Evolutionary conservation across 2,113 vertebrate species (phyloP).

Genomic region (Lichenostomus cassidix): DNA sequence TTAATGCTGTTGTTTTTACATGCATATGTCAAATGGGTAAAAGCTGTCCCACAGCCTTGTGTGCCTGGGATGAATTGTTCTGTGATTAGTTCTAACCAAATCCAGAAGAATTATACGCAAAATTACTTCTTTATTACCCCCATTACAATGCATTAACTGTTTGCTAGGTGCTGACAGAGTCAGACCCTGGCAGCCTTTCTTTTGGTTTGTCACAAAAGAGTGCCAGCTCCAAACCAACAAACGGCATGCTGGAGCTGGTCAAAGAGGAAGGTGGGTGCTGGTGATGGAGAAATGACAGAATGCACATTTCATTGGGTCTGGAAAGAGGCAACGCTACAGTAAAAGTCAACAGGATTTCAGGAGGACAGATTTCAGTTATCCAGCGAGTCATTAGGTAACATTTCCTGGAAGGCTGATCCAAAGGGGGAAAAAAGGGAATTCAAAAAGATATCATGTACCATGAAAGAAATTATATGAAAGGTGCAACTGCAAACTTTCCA

Average conservation of each 20-base stretch:
- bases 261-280: neutral
- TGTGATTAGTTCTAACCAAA: neutral
- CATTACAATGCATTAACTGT: constrained; percentile 21
- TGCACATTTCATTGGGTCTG: neutral
- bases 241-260: neutral
- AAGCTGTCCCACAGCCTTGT: neutral
- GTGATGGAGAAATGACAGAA: neutral
- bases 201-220: neutral
- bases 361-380: neutral
- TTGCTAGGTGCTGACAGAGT: constrained; percentile 2
- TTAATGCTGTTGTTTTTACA: neutral
- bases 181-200: neutral
- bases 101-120: neutral
- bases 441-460: neutral
- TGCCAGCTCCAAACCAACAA: neutral
- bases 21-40: neutral
- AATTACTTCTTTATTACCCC: constrained; percentile 25
- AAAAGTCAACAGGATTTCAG: neutral
- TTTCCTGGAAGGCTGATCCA: neutral
- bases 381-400: neutral
- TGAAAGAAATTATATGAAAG: neutral
- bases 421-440: neutral
- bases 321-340: neutral
- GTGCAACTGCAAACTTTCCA: neutral
- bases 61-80: neutral